These are phyloP conservation scores for Harpegnathos saltator DNA, from an alignment of 1,140 invertebrate species.

Conservation along the genomic window DNA sequence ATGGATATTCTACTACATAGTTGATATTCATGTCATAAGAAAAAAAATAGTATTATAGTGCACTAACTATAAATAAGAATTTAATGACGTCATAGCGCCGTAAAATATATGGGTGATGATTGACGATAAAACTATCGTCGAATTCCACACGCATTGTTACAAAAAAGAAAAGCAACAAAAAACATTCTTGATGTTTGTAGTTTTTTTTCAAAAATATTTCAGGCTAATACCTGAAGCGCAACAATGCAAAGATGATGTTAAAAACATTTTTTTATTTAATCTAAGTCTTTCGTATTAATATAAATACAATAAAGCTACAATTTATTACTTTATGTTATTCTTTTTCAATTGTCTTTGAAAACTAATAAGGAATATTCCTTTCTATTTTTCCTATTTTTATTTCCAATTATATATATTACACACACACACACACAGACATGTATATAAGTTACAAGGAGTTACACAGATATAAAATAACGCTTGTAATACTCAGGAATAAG, in stretches of 20 bases:
- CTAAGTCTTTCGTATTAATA: constrained; percentile 65
- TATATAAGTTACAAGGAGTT: too few relatives aligned
- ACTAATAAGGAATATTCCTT: constrained; percentile 1
- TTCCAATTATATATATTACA: too few relatives aligned
- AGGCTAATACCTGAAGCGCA: constrained; percentile 40
- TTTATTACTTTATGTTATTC: constrained; percentile 58
- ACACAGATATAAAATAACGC: not conserved
- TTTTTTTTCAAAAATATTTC: constrained; percentile 36
- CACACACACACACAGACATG: too few relatives aligned
- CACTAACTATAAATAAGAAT: constrained; percentile 49
- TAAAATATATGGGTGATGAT: not conserved
- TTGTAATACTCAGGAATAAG: not conserved
- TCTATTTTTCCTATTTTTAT: too few relatives aligned
- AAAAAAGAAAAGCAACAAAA: constrained; percentile 5
- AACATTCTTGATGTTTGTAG: constrained; percentile 31
- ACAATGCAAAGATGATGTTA: constrained; percentile 61
- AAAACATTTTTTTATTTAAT: constrained; percentile 69
- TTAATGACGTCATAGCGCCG: too few relatives aligned
- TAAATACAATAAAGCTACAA: constrained; percentile 60
- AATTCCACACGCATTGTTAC: constrained; percentile 23
- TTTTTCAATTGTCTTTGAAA: constrained; percentile 23
- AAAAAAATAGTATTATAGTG: constrained; percentile 63
- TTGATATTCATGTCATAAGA: constrained; percentile 51
- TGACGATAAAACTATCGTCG: constrained; percentile 14
- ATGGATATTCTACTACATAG: constrained; percentile 56